Evolutionary conservation across 1,140 invertebrate genomes (phyloP), one percentile per base, ranked within the genome.

Genomic region (Triops cancriformis): DNA sequence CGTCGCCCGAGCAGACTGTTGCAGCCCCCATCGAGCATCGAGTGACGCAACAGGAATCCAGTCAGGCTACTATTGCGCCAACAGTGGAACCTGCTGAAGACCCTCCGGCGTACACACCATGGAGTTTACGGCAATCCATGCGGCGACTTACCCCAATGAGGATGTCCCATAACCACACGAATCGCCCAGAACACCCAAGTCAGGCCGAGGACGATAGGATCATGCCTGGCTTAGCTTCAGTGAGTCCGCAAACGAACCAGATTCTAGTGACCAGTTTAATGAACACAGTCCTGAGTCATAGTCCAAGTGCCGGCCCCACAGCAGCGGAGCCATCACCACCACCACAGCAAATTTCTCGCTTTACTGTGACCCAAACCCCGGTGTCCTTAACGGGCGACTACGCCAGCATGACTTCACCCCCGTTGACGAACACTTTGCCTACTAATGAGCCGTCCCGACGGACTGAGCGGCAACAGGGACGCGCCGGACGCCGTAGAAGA

Each of bases 221-320:
- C 1, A 23, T 64, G 51, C 23, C 51, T 6, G 51, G 51, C 14
- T 64, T 64, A 64, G 51, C 51, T 64, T 64, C 51, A 64, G 51
- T 64, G 51, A 64, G 51, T 18, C 51, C 51, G 2, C 51, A 64
- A 64, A 64, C 51, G 18, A 64, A 64, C 51, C n/a, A 64, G 14
- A 64, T 64, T 64, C 51, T 64, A 64, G 51, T 64, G 51, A 64
- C 51, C 10, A 64, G 51, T 23, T 64, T 64, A 64, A 64, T 64
- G 51, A 64, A 64, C 51, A 64, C 51, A 6, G 51, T 64, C 9
- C 14, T 64, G 51, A 23, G 18, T 23, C 14, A 64, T 64, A 64
- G 51, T 23, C 51, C 51, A 1, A 9, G 18, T 64, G 5, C 51
- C 23, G 51, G 18, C 0, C 51, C 51, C 6, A 14, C 23, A 64